Evolutionary conservation across 1,140 invertebrate genomes (phyloP).

Genomic region (Camponotus floridanus): DNA sequence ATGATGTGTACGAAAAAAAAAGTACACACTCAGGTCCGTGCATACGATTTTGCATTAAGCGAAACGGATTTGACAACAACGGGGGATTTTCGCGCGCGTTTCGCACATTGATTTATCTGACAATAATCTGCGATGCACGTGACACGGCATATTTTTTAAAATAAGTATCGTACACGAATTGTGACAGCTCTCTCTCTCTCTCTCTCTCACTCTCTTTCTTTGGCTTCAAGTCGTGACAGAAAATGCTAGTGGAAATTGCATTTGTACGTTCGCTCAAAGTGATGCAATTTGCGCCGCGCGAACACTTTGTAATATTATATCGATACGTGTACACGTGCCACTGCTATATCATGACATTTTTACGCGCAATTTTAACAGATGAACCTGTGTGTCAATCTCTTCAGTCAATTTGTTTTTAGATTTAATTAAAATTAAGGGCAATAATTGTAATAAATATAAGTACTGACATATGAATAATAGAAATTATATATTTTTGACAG

Average conservation of each 20-base stretch:
- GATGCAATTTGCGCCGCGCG: slow-evolving; percentile 41
- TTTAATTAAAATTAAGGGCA: too few species aligned
- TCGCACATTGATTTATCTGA: background rate
- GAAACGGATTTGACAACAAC: background rate
- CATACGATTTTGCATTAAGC: background rate
- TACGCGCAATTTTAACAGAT: slow-evolving; percentile 22
- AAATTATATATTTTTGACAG: too few species aligned
- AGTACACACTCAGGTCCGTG: background rate
- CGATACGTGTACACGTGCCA: background rate
- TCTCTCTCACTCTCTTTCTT: too few species aligned
- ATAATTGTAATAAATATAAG: too few species aligned
- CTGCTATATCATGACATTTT: background rate
- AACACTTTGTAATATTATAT: background rate
- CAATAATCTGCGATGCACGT: background rate
- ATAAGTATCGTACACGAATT: slow-evolving; percentile 38
- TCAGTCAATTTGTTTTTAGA: background rate
- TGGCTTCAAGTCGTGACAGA: background rate
- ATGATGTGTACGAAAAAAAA: background rate
- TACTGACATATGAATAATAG: too few species aligned
- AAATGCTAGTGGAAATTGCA: slow-evolving; percentile 9
- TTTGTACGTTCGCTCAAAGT: slow-evolving; percentile 32
- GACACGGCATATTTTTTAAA: slow-evolving; percentile 30
- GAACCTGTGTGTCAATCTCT: background rate
- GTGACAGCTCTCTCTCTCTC: background rate
- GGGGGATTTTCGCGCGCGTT: background rate